These are phyloP conservation scores for Myioborus melanocephalus DNA, from an alignment of 2,797 vertebrate species.

Conservation along the genomic window DNA sequence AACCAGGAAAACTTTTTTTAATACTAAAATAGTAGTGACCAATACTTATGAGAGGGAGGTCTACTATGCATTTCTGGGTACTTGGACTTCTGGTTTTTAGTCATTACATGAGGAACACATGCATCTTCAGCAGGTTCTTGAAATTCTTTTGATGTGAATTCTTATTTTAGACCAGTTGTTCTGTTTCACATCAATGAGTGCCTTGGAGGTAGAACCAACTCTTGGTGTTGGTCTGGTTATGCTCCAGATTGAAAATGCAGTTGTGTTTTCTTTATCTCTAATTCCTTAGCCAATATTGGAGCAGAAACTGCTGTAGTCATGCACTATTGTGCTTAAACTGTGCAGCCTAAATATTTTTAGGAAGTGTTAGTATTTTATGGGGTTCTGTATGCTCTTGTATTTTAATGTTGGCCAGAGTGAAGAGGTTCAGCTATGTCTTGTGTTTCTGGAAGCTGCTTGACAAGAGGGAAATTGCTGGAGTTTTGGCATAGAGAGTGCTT, in stretches of 20 bases:
- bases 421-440: neutral
- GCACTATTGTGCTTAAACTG: neutral
- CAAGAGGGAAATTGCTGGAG: constrained; percentile 16
- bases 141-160: neutral
- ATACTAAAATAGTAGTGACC: neutral
- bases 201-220: neutral
- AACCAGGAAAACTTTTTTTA: neutral
- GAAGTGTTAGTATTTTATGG: neutral
- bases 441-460: constrained; percentile 24
- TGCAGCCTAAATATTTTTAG: constrained; percentile 23
- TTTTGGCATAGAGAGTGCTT: constrained; percentile 38
- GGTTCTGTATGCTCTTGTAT: neutral
- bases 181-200: neutral
- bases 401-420: neutral
- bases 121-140: neutral
- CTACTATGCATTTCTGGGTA: neutral
- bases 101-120: neutral
- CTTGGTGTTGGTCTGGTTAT: neutral
- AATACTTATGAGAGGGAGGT: neutral
- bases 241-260: neutral
- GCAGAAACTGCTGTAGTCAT: neutral
- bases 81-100: neutral
- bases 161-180: neutral
- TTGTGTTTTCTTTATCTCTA: neutral
- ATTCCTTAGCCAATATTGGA: neutral